Conservation (phyloP, 2,113 vertebrate genomes). For the Amblyornis subalaris region DNA sequence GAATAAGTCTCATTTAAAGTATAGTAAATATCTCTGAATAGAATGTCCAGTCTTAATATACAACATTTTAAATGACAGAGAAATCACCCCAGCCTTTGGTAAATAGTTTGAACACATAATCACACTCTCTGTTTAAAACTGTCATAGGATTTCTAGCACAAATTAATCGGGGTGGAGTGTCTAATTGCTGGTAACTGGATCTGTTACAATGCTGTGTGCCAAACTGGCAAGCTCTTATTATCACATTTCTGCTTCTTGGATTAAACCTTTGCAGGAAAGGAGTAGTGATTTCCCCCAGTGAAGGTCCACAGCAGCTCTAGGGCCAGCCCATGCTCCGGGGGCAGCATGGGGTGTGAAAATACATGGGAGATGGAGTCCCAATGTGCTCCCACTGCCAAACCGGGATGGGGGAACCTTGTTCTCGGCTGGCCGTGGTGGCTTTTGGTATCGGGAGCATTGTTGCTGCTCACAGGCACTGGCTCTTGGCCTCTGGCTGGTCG, state of each 20-base stretch:
- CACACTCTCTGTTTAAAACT: conserved; percentile 15
- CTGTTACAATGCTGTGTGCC: conserved; percentile 11
- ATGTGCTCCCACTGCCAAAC: rapidly evolving
- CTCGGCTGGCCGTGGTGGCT: background rate
- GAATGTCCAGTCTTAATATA: conserved; percentile 23
- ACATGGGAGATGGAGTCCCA: background rate
- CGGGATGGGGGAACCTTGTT: background rate
- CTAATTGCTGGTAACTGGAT: conserved; percentile 60
- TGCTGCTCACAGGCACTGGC: background rate
- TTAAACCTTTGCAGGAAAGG: background rate
- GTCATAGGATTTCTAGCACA: conserved; percentile 26
- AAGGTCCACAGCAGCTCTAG: background rate
- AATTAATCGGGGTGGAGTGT: conserved; percentile 47
- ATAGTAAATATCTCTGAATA: conserved; percentile 15
- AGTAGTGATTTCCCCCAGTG: background rate
- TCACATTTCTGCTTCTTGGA: background rate
- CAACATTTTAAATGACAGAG: conserved; percentile 3
- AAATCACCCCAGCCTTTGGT: conserved; percentile 44
- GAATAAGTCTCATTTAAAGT: conserved; percentile 16
- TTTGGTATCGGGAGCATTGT: rapidly evolving
- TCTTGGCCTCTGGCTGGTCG: background rate
- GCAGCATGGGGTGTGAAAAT: rapidly evolving
- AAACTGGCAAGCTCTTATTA: conserved; percentile 1
- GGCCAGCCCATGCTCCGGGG: rapidly evolving
- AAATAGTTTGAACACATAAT: conserved; percentile 37